Base-by-base conservation (phyloP, 2,113 vertebrate genomes). In the Hemibates koningsi region DNA sequence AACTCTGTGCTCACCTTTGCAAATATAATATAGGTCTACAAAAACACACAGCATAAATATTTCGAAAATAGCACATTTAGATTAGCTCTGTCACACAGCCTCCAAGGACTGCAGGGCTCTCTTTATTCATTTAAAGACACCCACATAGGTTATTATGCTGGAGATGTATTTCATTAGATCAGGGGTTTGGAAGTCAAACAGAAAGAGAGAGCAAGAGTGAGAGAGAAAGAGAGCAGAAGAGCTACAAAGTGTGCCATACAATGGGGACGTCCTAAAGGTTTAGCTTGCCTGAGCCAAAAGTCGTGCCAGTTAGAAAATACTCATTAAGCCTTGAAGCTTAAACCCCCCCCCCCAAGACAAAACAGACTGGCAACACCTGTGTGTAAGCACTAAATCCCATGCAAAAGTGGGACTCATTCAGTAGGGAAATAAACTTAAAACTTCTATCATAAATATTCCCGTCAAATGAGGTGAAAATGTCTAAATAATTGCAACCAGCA, bases 141-240 rank as follows among this genome's bases (percentile, higher is more conserved):
- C 91, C 90, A 93, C 90, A 24, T 88, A 90, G 91, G 89, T 90
- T 86, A 91, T 91, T 87, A 91, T 86, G 86, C 79, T 57, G 36
- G 68, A 90, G 86, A 91, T 91, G 84, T 63, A 63, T 84, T 95
- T 94, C 90, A 94, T 96, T 95, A 94, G 81, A 89, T 36, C 82
- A 68, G 68, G 17, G 85, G 82, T 85, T 92, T 86, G 83, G 91
- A 88, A 90, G 68, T 68, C 48, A 79, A 63, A 88, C 68, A 81
- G 53, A 88, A 7, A 82, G 7, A 80, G 63, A 81, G 53, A 81
- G 27, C 13, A 57, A 27, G 56, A 27, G 24, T 29, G 56, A 57
- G 24, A 29, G 12, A 86, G 16, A 41, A 36, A 57, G 29, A 16
- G 29, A 61, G 34, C 56, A 85, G 52, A 52, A 7, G 73, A 52